Percentiles rank a stretch among this genome's conserved stretches.
These are phyloP conservation scores for Phoenicopterus ruber DNA, from an alignment of 2,113 vertebrate genomes.

Conservation along the genomic window DNA sequence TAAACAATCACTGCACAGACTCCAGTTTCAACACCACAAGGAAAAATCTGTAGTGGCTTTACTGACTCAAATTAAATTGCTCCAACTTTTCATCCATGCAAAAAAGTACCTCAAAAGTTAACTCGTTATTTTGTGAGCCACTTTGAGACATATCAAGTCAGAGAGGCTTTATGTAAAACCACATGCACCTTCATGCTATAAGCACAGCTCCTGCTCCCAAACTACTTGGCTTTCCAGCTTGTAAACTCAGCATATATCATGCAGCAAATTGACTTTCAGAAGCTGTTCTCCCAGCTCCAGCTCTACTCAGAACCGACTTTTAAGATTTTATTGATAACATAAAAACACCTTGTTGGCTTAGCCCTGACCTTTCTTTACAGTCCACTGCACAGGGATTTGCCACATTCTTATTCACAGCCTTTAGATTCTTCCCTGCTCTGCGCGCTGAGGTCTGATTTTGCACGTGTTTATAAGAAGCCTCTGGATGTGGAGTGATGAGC, in stretches of 20 bases:
- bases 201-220: background rate
- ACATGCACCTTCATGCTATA: background rate
- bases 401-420: slow-evolving; percentile 14
- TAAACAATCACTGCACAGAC: background rate
- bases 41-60: slow-evolving; percentile 4
- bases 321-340: slow-evolving; percentile 17
- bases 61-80: background rate
- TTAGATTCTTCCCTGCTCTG: background rate
- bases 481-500: slow-evolving; percentile 2
- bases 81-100: slow-evolving; percentile 10
- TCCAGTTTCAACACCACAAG: background rate
- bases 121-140: background rate
- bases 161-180: background rate
- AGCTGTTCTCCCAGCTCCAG: background rate
- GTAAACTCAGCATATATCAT: background rate
- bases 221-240: background rate
- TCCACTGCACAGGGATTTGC: background rate
- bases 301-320: background rate
- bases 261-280: background rate
- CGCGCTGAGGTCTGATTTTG: background rate
- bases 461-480: background rate
- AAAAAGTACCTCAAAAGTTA: background rate
- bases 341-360: slow-evolving; percentile 21
- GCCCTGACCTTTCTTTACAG: background rate
- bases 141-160: background rate